Evolutionary conservation across 2,113 vertebrate species (phyloP).

Genomic region (Leptobrachium ailaonicum): DNA sequence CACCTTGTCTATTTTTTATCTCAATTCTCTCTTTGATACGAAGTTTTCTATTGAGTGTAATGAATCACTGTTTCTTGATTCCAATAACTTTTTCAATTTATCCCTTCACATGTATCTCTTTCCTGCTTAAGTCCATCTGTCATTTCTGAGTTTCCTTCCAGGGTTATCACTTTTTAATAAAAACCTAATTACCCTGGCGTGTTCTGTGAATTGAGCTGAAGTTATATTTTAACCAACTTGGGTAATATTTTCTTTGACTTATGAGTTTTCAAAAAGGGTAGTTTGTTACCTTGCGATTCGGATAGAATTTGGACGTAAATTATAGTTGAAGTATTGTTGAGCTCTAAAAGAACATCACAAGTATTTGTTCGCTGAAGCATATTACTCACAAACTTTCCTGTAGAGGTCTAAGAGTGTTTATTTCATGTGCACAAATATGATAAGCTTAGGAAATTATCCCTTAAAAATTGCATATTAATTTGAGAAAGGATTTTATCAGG

Average conservation of each 20-base stretch:
- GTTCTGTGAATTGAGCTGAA: slow-evolving; percentile 30
- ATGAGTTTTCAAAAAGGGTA: slow-evolving; percentile 28
- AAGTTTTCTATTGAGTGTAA: slow-evolving; percentile 16
- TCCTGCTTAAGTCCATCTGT: slow-evolving; percentile 30
- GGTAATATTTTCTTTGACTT: slow-evolving; percentile 32
- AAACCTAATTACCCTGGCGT: slow-evolving; percentile 40
- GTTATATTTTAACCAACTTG: slow-evolving; percentile 28
- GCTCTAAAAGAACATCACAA: too few species aligned
- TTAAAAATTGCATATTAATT: too few species aligned
- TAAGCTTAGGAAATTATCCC: too few species aligned
- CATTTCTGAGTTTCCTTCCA: slow-evolving; percentile 42
- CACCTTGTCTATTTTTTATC: neutral
- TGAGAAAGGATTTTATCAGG: too few species aligned
- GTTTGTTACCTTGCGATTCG: slow-evolving; percentile 25
- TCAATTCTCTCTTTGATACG: neutral
- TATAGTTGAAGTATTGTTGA: too few species aligned
- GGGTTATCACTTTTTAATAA: slow-evolving; percentile 45
- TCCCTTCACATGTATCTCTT: slow-evolving; percentile 30
- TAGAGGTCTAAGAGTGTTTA: too few species aligned
- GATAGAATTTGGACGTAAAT: neutral
- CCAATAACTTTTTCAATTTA: slow-evolving; percentile 46
- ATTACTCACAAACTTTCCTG: too few species aligned
- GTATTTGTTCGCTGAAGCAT: too few species aligned
- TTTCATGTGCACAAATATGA: too few species aligned
- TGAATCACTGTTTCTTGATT: slow-evolving; percentile 35